Percentiles rank a stretch among this genome's conserved stretches.
phyloP scores from a whole-genome alignment of 2,113 vertebrate species.

The Neoarius graeffei region DNA sequence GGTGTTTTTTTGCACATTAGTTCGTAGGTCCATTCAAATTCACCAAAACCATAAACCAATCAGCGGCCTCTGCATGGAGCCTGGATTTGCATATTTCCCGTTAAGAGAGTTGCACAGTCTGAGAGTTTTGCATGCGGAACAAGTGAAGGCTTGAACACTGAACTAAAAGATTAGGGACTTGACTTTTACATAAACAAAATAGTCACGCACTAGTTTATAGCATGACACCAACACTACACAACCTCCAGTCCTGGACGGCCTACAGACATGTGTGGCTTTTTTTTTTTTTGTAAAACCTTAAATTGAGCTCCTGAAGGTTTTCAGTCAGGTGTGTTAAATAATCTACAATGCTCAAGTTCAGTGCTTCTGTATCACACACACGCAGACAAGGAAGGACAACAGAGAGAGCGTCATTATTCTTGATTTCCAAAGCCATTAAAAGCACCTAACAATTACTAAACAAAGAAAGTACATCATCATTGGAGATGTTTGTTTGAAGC shows the following conservation, averaged over 20 bases:
- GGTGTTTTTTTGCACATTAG: conserved; percentile 48
- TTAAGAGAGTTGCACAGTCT: not conserved
- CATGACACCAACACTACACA: not conserved
- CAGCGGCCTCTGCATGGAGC: not conserved
- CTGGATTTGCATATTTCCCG: conserved; percentile 50
- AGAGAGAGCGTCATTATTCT: not conserved
- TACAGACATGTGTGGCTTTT: not conserved
- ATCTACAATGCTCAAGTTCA: not conserved
- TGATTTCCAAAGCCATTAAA: not conserved
- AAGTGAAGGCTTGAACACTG: conserved; percentile 7
- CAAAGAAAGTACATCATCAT: not conserved
- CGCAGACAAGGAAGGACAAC: not conserved
- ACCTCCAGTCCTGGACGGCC: not conserved
- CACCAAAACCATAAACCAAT: conserved; percentile 28
- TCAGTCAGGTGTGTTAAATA: not conserved
- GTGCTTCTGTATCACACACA: too few relatives aligned
- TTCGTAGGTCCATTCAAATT: conserved; percentile 59
- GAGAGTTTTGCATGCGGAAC: conserved; percentile 21
- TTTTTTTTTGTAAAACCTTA: not conserved
- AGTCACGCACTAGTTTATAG: not conserved
- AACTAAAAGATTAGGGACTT: not conserved
- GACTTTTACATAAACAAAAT: conserved; percentile 7
- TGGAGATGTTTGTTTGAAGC: too few relatives aligned
- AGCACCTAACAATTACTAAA: not conserved
- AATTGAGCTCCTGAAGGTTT: not conserved